phyloP scores from a whole-genome alignment of 2,797 vertebrate genomes.

The Mionectes olivaceus region DNA sequence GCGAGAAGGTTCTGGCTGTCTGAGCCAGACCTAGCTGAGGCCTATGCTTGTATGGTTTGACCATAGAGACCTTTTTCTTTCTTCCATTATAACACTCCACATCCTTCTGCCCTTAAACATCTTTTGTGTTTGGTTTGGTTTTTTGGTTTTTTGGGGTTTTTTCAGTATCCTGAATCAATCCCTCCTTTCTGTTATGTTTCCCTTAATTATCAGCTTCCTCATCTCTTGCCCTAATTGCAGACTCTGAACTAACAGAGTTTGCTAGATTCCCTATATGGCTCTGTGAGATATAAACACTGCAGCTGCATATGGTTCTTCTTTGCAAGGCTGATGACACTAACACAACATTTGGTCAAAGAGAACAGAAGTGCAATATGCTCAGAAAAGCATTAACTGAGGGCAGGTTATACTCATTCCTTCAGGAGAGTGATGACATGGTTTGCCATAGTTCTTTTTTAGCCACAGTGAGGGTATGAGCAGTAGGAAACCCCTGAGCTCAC shows the following conservation, averaged over 20 bases:
- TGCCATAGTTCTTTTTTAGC: neutral
- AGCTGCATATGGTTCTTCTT: neutral
- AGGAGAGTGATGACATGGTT: neutral
- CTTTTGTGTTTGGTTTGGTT: rapidly evolving
- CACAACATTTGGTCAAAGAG: neutral
- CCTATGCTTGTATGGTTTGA: too few species aligned
- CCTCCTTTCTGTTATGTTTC: neutral
- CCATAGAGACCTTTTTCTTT: too few species aligned
- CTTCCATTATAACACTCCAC: too few species aligned
- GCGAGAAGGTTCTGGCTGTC: too few species aligned
- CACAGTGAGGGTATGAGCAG: neutral
- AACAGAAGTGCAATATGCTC: neutral
- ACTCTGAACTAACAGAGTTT: neutral
- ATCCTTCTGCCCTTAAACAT: neutral
- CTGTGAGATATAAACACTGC: neutral
- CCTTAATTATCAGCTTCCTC: neutral
- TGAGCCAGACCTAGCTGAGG: too few species aligned
- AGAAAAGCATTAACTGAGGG: neutral
- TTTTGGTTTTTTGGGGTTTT: neutral
- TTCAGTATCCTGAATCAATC: neutral
- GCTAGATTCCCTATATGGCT: neutral
- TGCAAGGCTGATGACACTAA: neutral
- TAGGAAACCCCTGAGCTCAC: neutral
- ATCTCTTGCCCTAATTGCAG: neutral
- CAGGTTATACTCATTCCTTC: neutral